Evolutionary conservation across 2,888 invertebrate species (phyloP).

Genomic region (Orchesella flavescens): DNA sequence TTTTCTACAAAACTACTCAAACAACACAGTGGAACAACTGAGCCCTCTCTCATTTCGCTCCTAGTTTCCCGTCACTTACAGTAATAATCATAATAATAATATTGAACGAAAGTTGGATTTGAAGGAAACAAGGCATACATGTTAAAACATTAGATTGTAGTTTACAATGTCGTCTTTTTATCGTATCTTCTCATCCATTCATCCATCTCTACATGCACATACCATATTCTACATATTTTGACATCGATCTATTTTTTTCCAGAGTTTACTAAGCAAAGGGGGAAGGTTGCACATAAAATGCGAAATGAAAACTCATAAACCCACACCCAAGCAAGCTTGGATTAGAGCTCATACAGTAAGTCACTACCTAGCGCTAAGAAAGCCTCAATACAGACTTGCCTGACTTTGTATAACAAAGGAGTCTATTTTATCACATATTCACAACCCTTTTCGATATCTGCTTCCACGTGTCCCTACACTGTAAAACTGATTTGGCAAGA

Average conservation of each 20-base stretch:
- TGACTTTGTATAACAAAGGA: too few species aligned
- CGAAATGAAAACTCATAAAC: conserved; percentile 53
- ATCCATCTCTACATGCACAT: conserved; percentile 20
- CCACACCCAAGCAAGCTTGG: background rate
- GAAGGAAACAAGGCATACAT: conserved; percentile 17
- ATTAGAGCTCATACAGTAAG: too few species aligned
- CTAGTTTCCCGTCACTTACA: conserved; percentile 54
- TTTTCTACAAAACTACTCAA: conserved; percentile 17
- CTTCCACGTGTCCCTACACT: too few species aligned
- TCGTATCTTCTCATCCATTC: conserved; percentile 42
- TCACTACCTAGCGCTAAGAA: too few species aligned
- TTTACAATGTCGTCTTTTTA: conserved; percentile 24
- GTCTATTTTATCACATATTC: too few species aligned
- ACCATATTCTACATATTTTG: conserved; percentile 1
- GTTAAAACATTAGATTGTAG: conserved; percentile 31
- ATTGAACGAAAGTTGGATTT: conserved; percentile 11
- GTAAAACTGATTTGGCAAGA: too few species aligned
- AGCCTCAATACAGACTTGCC: too few species aligned
- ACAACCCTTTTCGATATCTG: too few species aligned
- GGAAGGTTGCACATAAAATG: conserved; percentile 43
- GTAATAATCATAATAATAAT: conserved; percentile 55
- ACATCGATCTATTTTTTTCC: conserved; percentile 38
- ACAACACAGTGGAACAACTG: background rate
- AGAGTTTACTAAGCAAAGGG: conserved; percentile 3
- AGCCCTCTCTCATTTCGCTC: conserved; percentile 54